Base-by-base conservation (phyloP, 1,140 invertebrate species). In the Polypedilum pembai region DNA sequence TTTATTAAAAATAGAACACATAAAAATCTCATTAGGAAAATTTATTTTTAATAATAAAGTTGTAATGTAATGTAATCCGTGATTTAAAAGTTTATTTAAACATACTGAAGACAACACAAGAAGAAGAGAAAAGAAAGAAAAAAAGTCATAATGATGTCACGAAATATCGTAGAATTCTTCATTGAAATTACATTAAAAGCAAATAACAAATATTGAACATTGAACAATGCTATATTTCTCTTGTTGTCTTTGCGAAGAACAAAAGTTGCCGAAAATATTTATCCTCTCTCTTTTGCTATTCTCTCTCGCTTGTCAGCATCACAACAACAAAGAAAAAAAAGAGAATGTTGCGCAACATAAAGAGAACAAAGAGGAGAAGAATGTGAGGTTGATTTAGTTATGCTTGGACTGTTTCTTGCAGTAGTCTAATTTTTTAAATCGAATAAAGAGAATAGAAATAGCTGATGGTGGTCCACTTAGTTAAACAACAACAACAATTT, bases 31-130 rank as follows among this genome's bases (percentile, higher is more conserved):
- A 33, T 33, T 33, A 33, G 5, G 24, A 33, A 33, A 33, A 33
- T 33, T 33, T 33, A 33, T 33, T 56, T 12, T n/a, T 56, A 15
- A 56, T 56, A 56, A 56, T 56, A 56, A 56, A 56, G 45, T 56
- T 56, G 45, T 56, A 56, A 56, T 33, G 45, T 56, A 56, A n/a
- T 56, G 45, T 56, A 56, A 56, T n/a, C 45, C 45, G 45, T 56
- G 45, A 56, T 56, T 56, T 56, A 56, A 56, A 56, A 56, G n/a
- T 56, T 56, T 56, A 56, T 56, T 56, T 12, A 45, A 45, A 45
- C 41, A n/a, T 33, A 33, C 24, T 33, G 24, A 33, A 33, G 24
- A 33, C 24, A 33, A 33, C 24, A 33, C 24, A 33, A 33, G 24
- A 33, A 33, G 24, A 33, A 33, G 24, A 33, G 5, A 33, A 33